Conservation (phyloP, 2,888 invertebrate genomes). For the Euplagia quadripunctaria region DNA sequence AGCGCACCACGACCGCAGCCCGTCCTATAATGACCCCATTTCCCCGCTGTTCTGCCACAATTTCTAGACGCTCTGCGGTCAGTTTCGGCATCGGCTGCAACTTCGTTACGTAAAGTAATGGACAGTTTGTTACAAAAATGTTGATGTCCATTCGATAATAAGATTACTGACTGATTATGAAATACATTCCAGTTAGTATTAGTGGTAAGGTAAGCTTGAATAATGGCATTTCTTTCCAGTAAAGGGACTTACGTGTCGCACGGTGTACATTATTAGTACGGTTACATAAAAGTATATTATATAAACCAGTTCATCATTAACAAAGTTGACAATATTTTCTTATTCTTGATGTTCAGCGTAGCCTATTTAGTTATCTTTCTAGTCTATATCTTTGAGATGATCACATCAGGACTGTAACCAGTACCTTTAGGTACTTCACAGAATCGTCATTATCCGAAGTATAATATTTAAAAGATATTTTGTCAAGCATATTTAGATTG, state of each 20-base stretch:
- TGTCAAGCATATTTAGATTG: no score
- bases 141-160: conserved; percentile 12
- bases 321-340: no score
- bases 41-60: neutral
- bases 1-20: conserved; percentile 16
- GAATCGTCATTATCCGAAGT: no score
- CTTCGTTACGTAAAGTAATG: conserved; percentile 25
- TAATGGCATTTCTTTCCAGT: neutral
- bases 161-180: conserved; percentile 11
- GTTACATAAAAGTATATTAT: no score
- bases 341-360: no score
- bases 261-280: neutral
- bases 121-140: conserved; percentile 15
- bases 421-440: no score
- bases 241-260: neutral
- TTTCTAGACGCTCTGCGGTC: conserved; percentile 30
- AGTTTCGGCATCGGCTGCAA: conserved; percentile 32
- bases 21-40: conserved; percentile 7
- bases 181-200: neutral
- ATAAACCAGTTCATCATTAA: no score
- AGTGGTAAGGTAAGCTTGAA: neutral
- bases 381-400: no score
- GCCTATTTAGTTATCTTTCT: no score
- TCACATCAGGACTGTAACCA: no score
- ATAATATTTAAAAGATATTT: no score